Conservation (phyloP, 2,888 invertebrate species). For the Alcis repandata region DNA sequence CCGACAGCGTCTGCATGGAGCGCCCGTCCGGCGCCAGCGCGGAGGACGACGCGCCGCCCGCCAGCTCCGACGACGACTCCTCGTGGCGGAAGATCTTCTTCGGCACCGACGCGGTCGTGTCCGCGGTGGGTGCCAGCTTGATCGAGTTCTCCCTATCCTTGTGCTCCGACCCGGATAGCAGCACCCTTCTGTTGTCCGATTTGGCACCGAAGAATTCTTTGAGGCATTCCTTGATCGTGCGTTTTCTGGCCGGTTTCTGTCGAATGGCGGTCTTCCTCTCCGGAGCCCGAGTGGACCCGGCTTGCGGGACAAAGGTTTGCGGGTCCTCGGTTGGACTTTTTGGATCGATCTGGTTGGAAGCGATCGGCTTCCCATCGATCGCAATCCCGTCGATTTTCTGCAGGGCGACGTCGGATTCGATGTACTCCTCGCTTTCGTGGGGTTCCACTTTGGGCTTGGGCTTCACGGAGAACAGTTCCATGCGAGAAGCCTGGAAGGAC, state of each 20-base stretch:
- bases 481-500: not conserved
- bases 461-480: conserved; percentile 37
- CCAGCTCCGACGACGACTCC: not conserved
- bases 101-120: not conserved
- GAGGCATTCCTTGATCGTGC: conserved; percentile 1
- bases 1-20: conserved; percentile 57
- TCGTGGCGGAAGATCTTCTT: not conserved
- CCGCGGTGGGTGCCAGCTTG: not conserved
- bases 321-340: no score
- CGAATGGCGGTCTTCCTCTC: not conserved
- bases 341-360: no score
- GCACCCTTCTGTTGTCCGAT: not conserved
- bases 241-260: conserved; percentile 2
- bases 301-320: not conserved
- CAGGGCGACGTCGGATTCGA: conserved; percentile 4
- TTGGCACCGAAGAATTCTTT: conserved; percentile 2
- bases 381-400: not conserved
- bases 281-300: no score
- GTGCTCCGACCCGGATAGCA: not conserved
- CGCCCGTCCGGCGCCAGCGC: no score
- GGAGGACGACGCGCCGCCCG: no score
- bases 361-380: not conserved
- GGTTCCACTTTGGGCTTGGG: not conserved
- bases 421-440: conserved; percentile 2
- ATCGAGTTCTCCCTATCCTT: not conserved